These are phyloP conservation scores for Carduelis carduelis DNA, from an alignment of 2,797 vertebrate genomes.

Conservation along the genomic window DNA sequence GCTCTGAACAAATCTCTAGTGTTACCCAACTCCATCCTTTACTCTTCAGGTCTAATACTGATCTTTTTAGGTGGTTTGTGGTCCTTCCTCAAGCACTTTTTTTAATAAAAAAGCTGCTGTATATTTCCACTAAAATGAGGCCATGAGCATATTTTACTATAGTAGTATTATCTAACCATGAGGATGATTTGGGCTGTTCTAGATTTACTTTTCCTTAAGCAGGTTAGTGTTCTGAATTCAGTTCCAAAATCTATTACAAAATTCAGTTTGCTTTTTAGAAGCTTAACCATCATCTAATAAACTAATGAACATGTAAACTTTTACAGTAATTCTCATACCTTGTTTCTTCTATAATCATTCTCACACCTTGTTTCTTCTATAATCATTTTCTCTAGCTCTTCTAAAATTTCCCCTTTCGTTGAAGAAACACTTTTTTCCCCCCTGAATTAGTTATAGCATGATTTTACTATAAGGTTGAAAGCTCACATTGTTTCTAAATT, in stretches of 20 bases:
- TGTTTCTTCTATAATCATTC: not conserved
- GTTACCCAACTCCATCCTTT: not conserved
- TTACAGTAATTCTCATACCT: not conserved
- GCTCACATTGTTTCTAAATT: not conserved
- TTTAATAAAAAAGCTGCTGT: not conserved
- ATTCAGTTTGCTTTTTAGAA: not conserved
- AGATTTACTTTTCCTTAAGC: not conserved
- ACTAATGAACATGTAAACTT: not conserved
- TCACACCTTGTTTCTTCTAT: not conserved
- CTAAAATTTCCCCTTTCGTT: not conserved
- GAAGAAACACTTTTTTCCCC: not conserved
- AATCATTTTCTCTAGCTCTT: not conserved
- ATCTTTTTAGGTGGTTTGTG: not conserved
- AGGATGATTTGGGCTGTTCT: not conserved
- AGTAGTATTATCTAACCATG: not conserved
- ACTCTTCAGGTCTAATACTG: not conserved
- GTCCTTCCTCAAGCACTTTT: accelerated
- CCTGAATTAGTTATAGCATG: not conserved
- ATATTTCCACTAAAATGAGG: not conserved
- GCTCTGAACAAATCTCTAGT: not conserved
- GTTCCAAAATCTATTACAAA: not conserved
- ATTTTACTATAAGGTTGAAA: not conserved
- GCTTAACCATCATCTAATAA: not conserved
- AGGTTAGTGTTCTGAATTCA: not conserved
- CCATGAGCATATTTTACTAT: accelerated